phyloP scores from a whole-genome alignment of 53 echinoderm and acorn worm genomes.

The Crossaster papposus region DNA sequence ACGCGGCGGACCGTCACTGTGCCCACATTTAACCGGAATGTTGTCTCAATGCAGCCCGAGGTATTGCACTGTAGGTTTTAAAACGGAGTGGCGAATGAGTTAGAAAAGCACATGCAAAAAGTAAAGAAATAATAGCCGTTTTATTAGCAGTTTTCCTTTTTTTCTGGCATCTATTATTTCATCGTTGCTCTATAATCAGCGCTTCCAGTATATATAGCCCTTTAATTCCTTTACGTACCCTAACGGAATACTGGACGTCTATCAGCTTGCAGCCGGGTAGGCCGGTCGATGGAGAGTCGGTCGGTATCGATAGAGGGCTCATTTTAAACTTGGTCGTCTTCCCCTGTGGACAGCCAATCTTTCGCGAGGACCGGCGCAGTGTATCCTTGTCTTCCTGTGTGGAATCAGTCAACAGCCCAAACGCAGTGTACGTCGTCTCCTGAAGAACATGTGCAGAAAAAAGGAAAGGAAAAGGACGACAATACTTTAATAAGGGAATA shows the following conservation, averaged over 20 bases:
- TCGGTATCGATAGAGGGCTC: background rate
- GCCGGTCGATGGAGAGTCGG: background rate
- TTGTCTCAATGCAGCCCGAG: background rate
- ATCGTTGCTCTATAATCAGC: too few species aligned
- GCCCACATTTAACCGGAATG: background rate
- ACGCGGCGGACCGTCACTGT: background rate
- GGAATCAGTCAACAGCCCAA: background rate
- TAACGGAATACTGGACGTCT: slow-evolving; percentile 1
- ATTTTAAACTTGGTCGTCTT: background rate
- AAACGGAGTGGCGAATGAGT: too few species aligned
- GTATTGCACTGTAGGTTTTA: background rate
- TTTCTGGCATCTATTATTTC: too few species aligned
- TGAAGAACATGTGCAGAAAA: background rate
- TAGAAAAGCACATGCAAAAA: background rate
- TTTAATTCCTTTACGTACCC: background rate
- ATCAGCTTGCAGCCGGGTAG: background rate
- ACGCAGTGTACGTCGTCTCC: background rate
- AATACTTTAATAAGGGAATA: too few species aligned
- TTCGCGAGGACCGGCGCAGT: background rate
- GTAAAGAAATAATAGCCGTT: too few species aligned
- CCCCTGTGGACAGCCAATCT: background rate
- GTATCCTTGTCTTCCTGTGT: background rate
- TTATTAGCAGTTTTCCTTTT: too few species aligned
- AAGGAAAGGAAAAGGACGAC: too few species aligned
- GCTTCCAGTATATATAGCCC: too few species aligned